Conservation (phyloP, 1,140 invertebrate genomes). For the Trichomalopsis sarcophagae region DNA sequence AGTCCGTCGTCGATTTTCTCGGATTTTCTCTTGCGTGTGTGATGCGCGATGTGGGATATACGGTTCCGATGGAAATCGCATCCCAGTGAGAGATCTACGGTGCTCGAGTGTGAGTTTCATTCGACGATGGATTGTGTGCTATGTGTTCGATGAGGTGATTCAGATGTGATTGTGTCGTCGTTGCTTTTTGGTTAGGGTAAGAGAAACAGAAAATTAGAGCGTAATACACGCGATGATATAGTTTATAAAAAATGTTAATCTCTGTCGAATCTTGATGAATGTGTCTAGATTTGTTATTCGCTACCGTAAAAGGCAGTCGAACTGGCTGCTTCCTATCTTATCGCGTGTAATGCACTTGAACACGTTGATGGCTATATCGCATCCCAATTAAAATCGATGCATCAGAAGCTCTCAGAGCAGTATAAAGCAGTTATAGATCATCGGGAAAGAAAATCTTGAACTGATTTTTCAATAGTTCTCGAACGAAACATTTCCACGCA, state of each 20-base stretch:
- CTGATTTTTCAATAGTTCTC: too few relatives aligned
- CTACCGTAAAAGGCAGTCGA: background rate
- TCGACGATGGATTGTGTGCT: too few relatives aligned
- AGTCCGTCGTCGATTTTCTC: too few relatives aligned
- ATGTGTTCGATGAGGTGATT: background rate
- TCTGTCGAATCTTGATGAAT: background rate
- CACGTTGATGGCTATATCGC: background rate
- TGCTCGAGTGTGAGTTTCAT: background rate
- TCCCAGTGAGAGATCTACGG: background rate
- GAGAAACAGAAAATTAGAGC: background rate
- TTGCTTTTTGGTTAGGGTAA: too few relatives aligned
- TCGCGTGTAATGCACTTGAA: background rate
- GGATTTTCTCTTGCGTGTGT: too few relatives aligned
- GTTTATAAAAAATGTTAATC: background rate
- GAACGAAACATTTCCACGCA: too few relatives aligned
- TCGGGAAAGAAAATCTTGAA: too few relatives aligned
- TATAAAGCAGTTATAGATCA: too few relatives aligned
- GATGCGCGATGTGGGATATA: too few relatives aligned
- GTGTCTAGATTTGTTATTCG: background rate
- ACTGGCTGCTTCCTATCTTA: background rate
- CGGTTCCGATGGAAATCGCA: background rate
- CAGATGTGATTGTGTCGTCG: too few relatives aligned
- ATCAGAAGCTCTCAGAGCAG: too few relatives aligned
- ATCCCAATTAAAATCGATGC: too few relatives aligned
- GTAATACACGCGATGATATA: background rate